A percentile compares a stretch with the other conserved stretches of the same genome.
phyloP scores from a whole-genome alignment of 2,797 vertebrate genomes.

The Epinephelus malabaricus region DNA sequence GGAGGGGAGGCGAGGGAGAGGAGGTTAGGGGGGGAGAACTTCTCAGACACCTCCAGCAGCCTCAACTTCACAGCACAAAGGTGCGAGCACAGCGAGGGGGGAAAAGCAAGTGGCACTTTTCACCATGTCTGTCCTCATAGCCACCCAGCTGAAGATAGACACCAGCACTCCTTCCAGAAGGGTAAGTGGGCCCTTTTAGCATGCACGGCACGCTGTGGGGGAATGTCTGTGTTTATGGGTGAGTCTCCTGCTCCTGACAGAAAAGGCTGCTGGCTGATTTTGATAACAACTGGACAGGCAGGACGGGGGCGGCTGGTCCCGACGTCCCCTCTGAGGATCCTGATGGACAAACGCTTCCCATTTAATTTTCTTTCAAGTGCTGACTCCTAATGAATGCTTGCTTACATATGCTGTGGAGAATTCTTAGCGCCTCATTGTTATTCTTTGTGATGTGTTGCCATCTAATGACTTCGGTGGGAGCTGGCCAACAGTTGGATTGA shows the following conservation, averaged over 20 bases:
- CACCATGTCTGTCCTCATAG: constrained; percentile 86
- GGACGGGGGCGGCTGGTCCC: constrained; percentile 35
- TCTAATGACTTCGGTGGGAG: constrained; percentile 44
- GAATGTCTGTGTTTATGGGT: constrained; percentile 72
- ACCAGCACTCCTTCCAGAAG: constrained; percentile 71
- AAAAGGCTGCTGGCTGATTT: constrained; percentile 66
- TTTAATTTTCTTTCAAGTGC: constrained; percentile 44
- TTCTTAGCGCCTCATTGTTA: constrained; percentile 52
- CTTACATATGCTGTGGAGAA: constrained; percentile 42
- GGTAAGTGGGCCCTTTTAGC: constrained; percentile 81
- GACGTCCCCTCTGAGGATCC: constrained; percentile 40
- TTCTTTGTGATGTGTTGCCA: constrained; percentile 57
- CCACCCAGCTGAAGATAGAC: constrained; percentile 86
- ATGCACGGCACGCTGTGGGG: constrained; percentile 70
- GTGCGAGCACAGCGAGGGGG: constrained; percentile 58
- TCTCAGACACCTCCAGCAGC: constrained; percentile 71
- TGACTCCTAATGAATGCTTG: constrained; percentile 44
- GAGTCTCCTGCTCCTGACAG: constrained; percentile 66
- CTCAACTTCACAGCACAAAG: constrained; percentile 78
- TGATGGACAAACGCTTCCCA: constrained; percentile 44
- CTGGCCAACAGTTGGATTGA: constrained; percentile 52
- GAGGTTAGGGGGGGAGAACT: constrained; percentile 34
- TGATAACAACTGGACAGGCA: constrained; percentile 66
- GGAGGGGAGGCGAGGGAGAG: neutral
- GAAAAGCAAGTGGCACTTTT: constrained; percentile 59